phyloP scores from a whole-genome alignment of 2,888 invertebrate species.

The Thymelicus sylvestris region DNA sequence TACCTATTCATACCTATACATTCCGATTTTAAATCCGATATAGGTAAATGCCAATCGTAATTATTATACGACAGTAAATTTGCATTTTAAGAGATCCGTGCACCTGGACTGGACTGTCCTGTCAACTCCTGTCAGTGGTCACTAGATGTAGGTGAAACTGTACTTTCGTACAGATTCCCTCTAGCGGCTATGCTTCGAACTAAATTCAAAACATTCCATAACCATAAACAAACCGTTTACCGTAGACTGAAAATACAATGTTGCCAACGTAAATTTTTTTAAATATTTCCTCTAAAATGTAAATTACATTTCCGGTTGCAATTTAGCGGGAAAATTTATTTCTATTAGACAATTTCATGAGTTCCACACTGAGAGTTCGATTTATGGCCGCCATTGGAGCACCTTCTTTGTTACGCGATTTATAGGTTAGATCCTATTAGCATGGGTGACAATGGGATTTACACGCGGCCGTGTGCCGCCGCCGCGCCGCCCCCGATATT shows the following conservation, averaged over 20 bases:
- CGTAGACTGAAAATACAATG: conserved; percentile 2
- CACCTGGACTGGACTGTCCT: too few species aligned
- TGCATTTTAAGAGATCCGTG: too few species aligned
- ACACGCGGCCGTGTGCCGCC: not conserved
- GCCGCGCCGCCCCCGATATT: too few species aligned
- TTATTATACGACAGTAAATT: too few species aligned
- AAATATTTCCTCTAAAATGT: conserved; percentile 24
- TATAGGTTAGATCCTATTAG: conserved; percentile 34
- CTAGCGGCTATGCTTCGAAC: too few species aligned
- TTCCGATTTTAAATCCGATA: too few species aligned
- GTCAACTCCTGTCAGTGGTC: too few species aligned
- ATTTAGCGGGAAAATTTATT: conserved; percentile 35
- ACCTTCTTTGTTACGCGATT: conserved; percentile 30
- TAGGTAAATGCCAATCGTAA: too few species aligned
- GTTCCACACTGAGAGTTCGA: conserved; percentile 25
- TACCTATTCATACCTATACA: too few species aligned
- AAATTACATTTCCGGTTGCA: conserved; percentile 33
- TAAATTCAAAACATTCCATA: not conserved
- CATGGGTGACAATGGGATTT: conserved; percentile 26
- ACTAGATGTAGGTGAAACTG: too few species aligned
- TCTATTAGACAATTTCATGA: conserved; percentile 35
- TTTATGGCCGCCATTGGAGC: conserved; percentile 25
- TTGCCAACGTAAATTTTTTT: conserved; percentile 22
- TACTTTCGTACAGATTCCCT: too few species aligned
- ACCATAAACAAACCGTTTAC: not conserved